phyloP scores from a whole-genome alignment of 2,888 invertebrate genomes.

The Resseliella maxima region DNA sequence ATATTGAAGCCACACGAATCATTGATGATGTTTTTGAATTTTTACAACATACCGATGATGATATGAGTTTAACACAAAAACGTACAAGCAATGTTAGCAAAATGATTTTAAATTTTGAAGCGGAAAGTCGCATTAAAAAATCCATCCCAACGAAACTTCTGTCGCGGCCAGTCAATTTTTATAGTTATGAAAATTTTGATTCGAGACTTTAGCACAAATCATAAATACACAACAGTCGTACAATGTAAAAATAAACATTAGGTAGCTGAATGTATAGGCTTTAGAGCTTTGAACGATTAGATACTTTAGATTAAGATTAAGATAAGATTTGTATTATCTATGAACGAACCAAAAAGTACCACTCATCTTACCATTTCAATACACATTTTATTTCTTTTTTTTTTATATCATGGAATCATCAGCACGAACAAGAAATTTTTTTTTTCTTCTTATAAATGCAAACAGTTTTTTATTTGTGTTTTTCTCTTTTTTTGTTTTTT shows the following conservation, averaged over 20 bases:
- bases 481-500: background rate
- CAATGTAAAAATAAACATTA: background rate
- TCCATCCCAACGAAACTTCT: conserved; percentile 66
- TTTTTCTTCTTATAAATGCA: background rate
- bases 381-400: background rate
- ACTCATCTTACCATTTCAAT: background rate
- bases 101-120: conserved; percentile 67
- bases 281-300: too few species aligned
- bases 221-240: background rate
- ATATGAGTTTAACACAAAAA: conserved; percentile 61
- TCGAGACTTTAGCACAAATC: conserved; percentile 60
- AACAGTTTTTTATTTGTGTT: background rate
- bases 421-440: background rate
- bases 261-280: background rate
- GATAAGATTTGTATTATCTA: background rate
- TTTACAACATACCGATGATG: conserved; percentile 70
- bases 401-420: background rate
- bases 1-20: conserved; percentile 72
- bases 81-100: conserved; percentile 63
- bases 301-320: background rate
- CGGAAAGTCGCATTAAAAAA: conserved; percentile 64
- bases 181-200: conserved; percentile 61
- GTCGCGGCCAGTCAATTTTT: conserved; percentile 65
- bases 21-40: conserved; percentile 78
- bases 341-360: background rate